Conservation (phyloP, 2,888 invertebrate genomes). For the Acronicta alni region DNA sequence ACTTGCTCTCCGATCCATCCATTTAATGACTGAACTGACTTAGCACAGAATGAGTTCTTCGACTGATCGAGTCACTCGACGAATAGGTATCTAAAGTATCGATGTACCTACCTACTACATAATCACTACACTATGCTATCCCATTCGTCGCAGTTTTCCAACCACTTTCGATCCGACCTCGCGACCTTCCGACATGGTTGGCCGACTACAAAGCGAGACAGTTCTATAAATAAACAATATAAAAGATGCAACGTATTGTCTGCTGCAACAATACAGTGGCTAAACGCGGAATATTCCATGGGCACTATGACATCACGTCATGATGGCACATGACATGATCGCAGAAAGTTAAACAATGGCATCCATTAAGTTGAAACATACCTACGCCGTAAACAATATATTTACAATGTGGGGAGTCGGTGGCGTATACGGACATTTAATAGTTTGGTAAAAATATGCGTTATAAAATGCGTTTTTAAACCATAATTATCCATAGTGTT, state of each 20-base stretch:
- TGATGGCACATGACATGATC: constrained; percentile 22
- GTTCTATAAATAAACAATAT: constrained; percentile 16
- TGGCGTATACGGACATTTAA: constrained; percentile 7
- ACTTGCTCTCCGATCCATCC: too few species aligned
- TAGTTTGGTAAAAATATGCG: background rate
- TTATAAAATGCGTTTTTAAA: background rate
- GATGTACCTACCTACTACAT: background rate
- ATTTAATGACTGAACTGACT: too few species aligned
- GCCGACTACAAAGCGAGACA: constrained; percentile 3
- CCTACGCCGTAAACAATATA: constrained; percentile 16
- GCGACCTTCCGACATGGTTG: constrained; percentile 11
- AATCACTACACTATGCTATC: background rate
- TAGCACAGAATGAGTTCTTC: too few species aligned
- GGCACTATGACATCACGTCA: constrained; percentile 26
- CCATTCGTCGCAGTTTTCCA: constrained; percentile 5
- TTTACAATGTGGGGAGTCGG: constrained; percentile 18
- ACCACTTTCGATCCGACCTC: constrained; percentile 19
- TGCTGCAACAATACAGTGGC: constrained; percentile 21
- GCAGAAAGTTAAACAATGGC: constrained; percentile 40
- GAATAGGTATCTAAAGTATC: too few species aligned
- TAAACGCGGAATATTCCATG: constrained; percentile 30
- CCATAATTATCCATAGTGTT: too few species aligned
- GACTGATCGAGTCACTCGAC: too few species aligned
- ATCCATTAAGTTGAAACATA: constrained; percentile 26
- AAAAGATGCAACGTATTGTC: constrained; percentile 21